Percentiles rank a stretch among this genome's conserved stretches.
Evolutionary conservation across 2,888 invertebrate species (phyloP).

Genomic region (Megalurothrips usitatus): DNA sequence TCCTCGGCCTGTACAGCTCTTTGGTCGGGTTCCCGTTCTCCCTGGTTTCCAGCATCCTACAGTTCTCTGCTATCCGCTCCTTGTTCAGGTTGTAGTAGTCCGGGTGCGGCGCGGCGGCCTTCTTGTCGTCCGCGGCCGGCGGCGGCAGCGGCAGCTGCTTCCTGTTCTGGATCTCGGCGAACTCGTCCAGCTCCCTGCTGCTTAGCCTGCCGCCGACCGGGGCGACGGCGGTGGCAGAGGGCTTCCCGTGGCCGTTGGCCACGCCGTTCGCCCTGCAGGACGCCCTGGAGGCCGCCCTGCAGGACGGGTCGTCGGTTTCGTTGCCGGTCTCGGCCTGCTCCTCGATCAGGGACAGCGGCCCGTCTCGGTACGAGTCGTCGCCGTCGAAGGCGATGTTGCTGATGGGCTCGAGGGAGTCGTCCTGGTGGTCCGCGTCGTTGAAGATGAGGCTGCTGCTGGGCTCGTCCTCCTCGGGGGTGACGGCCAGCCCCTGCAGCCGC

Average conservation of each 20-base stretch:
- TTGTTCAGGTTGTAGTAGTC: constrained; percentile 23
- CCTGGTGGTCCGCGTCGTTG: constrained; percentile 13
- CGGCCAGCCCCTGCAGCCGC: constrained; percentile 53
- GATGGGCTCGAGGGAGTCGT: constrained; percentile 21
- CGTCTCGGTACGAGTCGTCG: neutral
- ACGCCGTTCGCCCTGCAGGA: too few relatives aligned
- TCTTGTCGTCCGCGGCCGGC: neutral
- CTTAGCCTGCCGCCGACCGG: neutral
- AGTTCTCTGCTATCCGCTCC: constrained; percentile 20
- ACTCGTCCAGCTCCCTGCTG: constrained; percentile 12
- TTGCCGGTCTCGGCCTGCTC: constrained; percentile 20
- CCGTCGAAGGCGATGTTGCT: constrained; percentile 6
- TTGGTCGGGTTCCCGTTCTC: neutral
- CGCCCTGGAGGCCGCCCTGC: neutral
- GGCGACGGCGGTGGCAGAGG: neutral
- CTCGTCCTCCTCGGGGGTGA: constrained; percentile 64
- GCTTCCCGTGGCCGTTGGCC: too few relatives aligned
- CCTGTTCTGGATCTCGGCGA: constrained; percentile 18
- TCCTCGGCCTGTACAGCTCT: neutral
- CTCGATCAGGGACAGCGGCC: constrained; percentile 12
- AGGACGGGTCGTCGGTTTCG: neutral
- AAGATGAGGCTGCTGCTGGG: constrained; percentile 27
- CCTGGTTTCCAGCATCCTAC: neutral
- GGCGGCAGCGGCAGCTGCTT: constrained; percentile 18
- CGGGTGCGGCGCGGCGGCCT: neutral